Evolutionary conservation across 2,113 vertebrate genomes (phyloP), one percentile per base, ranked within the genome.

Genomic region (Mastomys coucha): DNA sequence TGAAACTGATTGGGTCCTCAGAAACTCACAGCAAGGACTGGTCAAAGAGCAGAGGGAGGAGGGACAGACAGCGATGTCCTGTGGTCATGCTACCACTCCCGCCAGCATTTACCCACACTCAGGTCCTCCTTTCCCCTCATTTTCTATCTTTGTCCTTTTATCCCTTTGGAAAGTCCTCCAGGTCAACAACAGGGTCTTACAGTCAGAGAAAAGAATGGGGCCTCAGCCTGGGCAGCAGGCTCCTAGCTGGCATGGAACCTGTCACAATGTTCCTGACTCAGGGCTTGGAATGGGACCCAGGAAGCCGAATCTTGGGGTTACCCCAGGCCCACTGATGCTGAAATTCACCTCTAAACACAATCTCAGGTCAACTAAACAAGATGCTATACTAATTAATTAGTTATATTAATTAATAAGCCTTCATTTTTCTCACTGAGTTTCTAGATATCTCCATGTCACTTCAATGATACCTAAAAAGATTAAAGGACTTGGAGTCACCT

Each of bases 11-110:
- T 72, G 17, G 20, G 53, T 86, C 31, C 70, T 94, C 67, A 51
- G 90, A 89, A 90, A 84, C 58, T 13, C 49, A 17, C 49, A 82
- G 77, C 94, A 89, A 94, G 78, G 69, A 16, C 72, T 89, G 53
- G 1, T 28, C 53, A 75, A 36, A 36, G 75, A 67, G 19, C 56
- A 28, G 80, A 17, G 80, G 76, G 60, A 39, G 33, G 39, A 42
- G 73, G 67, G 65, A 51, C 91, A 11, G 69, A 20, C 7, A 7
- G n/a, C 11, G 42, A 36, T 28, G 2, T 58, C 49, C 91, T 86
- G 65, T 12, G 3, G 17, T 31, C 17, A 17, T 49, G 42, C 53
- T 49, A 13, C 17, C 12, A 72, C 22, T 80, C 39, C 31, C 6
- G 53, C 72, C 42, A 7, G n/a, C 24, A 13, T 14, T 2, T 10